Evolutionary conservation across 2,888 invertebrate species (phyloP), one percentile per base, ranked within the genome.

Genomic region (Homarus gammarus): DNA sequence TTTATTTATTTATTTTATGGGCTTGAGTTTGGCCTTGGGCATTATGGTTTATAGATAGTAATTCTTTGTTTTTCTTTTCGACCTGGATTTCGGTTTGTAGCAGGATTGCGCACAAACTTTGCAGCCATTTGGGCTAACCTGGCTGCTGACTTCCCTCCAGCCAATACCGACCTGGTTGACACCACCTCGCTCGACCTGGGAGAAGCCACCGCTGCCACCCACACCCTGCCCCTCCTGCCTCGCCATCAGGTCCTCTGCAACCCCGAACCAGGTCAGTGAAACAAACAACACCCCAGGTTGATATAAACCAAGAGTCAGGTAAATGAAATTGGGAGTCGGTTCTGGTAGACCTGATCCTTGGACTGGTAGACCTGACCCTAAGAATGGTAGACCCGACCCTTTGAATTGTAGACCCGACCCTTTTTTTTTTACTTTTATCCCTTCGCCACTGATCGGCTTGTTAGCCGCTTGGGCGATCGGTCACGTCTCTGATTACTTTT

Each of bases 101-200:
- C 79, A 79, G 79, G 79, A 56, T 44, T 79, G 79, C 61, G 40
- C 79, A 79, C 61, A 79, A 79, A 79, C 79, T 79, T 84, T 84
- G 83, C 83, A 38, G 89, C 77, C 70, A 61, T 84, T 56, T 89
- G 89, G 89, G 89, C 89, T 89, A 89, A 89, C 84, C 38, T 89
- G 84, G 84, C 70, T 84, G 89, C 78, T 89, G 89, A 77, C 77
- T 84, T 89, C 89, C 56, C 89, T 89, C 49, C 89, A 89, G 84
- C 89, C 72, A 40, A 64, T 40, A 40, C 79, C 49, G 73, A 78
- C 79, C 78, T 49, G 86, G 61, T 72, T 64, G 36, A 22, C 70
- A 44, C 27, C 31, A 70, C 79, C 49, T 68, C 86, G 27, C 51
- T 38, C n/a, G 84, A 84, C 84, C 84, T 77, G 56, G 64, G 40